Conservation (phyloP, 2,113 vertebrate species). For the Equus przewalskii region DNA sequence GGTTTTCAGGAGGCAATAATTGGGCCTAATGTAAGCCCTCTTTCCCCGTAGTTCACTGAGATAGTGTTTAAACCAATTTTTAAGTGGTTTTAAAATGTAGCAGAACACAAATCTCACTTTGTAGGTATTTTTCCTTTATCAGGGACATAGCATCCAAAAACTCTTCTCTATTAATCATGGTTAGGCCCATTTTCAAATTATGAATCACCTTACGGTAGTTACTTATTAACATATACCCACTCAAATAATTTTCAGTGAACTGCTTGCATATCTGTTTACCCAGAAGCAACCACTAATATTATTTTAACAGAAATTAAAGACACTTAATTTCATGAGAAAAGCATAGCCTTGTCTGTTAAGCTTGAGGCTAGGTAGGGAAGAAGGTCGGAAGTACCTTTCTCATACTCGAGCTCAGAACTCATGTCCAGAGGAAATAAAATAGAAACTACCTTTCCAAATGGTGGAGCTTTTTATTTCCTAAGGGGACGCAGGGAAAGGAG, state of each 20-base stretch:
- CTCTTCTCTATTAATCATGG: neutral
- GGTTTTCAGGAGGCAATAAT: neutral
- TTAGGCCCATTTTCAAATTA: neutral
- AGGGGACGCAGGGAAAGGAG: neutral
- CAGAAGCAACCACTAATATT: neutral
- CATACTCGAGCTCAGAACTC: constrained; percentile 30
- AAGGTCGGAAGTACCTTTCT: neutral
- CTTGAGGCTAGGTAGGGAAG: neutral
- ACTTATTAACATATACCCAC: neutral
- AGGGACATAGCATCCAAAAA: neutral
- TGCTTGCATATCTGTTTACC: neutral
- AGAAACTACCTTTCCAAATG: neutral
- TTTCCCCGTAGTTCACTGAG: neutral
- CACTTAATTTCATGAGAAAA: constrained; percentile 39
- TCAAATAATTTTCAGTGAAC: neutral
- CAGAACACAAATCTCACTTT: neutral
- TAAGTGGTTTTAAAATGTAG: constrained; percentile 41
- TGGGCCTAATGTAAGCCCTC: neutral
- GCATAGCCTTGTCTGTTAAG: neutral
- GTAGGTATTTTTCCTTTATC: constrained; percentile 4
- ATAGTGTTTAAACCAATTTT: neutral
- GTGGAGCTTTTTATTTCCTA: neutral
- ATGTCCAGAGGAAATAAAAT: constrained; percentile 32
- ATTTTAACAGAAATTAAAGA: constrained; percentile 40
- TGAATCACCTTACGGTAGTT: neutral